A percentile compares a stretch with the other conserved stretches of the same genome.
Evolutionary conservation across 2,888 invertebrate species (phyloP).

Genomic region (Lissocephala sabroskyi): DNA sequence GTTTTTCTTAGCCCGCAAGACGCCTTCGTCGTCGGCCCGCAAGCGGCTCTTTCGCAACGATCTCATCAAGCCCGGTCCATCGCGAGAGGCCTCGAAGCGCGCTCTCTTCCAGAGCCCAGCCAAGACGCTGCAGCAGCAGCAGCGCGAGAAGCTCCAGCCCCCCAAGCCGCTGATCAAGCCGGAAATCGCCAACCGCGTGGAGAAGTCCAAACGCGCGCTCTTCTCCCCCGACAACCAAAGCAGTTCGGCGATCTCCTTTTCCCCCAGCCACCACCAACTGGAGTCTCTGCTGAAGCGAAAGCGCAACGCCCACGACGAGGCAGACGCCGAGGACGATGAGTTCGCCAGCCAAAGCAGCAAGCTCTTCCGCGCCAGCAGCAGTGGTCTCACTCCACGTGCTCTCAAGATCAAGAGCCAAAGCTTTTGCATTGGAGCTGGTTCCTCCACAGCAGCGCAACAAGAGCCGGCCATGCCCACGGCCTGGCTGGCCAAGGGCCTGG

Average conservation of each 20-base stretch:
- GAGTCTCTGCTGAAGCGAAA: constrained; percentile 67
- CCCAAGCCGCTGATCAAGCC: constrained; percentile 67
- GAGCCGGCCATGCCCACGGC: constrained; percentile 3
- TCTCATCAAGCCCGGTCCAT: constrained; percentile 63
- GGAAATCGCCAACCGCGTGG: constrained; percentile 73
- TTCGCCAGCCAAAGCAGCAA: constrained; percentile 54
- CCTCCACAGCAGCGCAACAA: constrained; percentile 40
- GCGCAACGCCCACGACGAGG: constrained; percentile 49
- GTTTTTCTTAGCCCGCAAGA: constrained; percentile 18
- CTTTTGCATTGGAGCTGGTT: constrained; percentile 70
- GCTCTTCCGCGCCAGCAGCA: constrained; percentile 38
- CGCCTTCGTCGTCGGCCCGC: constrained; percentile 67
- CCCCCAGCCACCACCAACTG: constrained; percentile 35
- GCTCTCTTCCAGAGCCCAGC: constrained; percentile 85
- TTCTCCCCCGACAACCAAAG: constrained; percentile 76
- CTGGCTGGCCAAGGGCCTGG: constrained; percentile 21
- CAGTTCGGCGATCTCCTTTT: constrained; percentile 3
- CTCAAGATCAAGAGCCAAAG: constrained; percentile 72
- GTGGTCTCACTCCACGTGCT: constrained; percentile 63
- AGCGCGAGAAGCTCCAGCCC: constrained; percentile 29
- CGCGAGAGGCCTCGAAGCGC: constrained; percentile 78
- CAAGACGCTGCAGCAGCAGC: constrained; percentile 74
- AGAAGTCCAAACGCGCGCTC: constrained; percentile 79
- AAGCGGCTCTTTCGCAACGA: constrained; percentile 59
- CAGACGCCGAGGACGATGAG: no score